Conservation (phyloP, 2,888 invertebrate genomes). For the Falcaria lacertinaria region DNA sequence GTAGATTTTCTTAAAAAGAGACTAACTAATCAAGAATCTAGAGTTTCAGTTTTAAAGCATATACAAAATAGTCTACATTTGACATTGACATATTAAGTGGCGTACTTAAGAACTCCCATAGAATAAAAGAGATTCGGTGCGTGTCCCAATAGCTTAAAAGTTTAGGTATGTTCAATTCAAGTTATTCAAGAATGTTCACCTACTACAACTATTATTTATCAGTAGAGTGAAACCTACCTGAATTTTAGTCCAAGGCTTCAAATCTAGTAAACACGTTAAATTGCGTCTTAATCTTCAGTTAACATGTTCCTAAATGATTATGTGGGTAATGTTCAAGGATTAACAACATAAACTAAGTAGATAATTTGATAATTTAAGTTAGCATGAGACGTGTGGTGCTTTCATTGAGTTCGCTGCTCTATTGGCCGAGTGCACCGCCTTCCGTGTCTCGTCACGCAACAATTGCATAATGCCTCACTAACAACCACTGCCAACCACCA, state of each 20-base stretch:
- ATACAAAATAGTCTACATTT: too few species aligned
- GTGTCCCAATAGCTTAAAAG: too few species aligned
- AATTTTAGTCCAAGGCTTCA: not conserved
- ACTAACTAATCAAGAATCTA: too few species aligned
- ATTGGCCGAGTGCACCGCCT: constrained; percentile 70
- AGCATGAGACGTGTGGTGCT: constrained; percentile 39
- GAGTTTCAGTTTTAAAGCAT: too few species aligned
- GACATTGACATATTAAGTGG: too few species aligned
- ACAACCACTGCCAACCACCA: constrained; percentile 16
- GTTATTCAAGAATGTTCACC: too few species aligned
- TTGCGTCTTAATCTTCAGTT: not conserved
- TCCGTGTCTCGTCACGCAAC: constrained; percentile 69
- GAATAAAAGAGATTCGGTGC: too few species aligned
- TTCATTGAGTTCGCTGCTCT: constrained; percentile 60
- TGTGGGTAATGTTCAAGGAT: too few species aligned
- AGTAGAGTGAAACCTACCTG: not conserved
- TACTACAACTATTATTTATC: too few species aligned
- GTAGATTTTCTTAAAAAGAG: too few species aligned
- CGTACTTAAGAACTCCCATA: too few species aligned
- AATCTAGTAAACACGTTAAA: not conserved
- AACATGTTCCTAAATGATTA: constrained; percentile 13
- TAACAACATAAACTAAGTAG: constrained; percentile 18
- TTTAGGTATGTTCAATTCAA: too few species aligned
- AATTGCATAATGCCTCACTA: constrained; percentile 47
- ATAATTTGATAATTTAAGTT: constrained; percentile 17